Base-by-base conservation (phyloP, 2,888 invertebrate genomes). In the Tetropium fuscum region DNA sequence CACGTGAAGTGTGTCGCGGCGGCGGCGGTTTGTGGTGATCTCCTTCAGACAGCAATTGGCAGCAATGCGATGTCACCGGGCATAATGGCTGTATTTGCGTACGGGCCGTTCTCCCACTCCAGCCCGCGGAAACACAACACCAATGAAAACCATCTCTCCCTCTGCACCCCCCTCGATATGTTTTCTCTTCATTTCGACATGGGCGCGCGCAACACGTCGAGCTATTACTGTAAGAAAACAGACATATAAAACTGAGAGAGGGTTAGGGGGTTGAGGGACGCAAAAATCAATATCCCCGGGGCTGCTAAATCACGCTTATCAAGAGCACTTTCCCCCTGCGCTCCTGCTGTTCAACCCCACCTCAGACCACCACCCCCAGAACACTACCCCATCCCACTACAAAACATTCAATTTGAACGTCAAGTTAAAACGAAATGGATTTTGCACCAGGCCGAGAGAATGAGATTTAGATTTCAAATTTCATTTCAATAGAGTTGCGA, bases 271-370 rank as follows among this genome's bases (percentile, higher is more conserved):
- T 76, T 73, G 79, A 77, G 82, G 80, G 80, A 79, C 81, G 81
- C 80, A 83, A 83, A 83, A 82, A 82, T 82, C 82, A 82, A 82
- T 82, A 82, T 88, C 88, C 88, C 84, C 87, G 87, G 88, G 88
- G 88, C 88, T 88, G 88, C 88, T 88, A 89, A 89, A 89, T 88
- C 89, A 88, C 88, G 88, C 83, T 83, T 83, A 83, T 83, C 83
- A 83, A 83, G 83, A 83, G 83, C 81, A 83, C 81, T 82, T 82
- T 81, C 80, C 79, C 80, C 79, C 76, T 83, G 78, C 83, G 68
- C 83, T 68, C 73, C 69, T 83, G 68, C 74, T 70, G 66, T 16
- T 25, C 63, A 83, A 64, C 65, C 58, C 65, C 62, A 58, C 64
- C 66, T 58, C 61, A 63, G 60, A 60, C 64, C 66, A 54, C 61